These are phyloP conservation scores for Monochamus alternatus DNA, from an alignment of 2,888 invertebrate genomes.

Conservation along the genomic window DNA sequence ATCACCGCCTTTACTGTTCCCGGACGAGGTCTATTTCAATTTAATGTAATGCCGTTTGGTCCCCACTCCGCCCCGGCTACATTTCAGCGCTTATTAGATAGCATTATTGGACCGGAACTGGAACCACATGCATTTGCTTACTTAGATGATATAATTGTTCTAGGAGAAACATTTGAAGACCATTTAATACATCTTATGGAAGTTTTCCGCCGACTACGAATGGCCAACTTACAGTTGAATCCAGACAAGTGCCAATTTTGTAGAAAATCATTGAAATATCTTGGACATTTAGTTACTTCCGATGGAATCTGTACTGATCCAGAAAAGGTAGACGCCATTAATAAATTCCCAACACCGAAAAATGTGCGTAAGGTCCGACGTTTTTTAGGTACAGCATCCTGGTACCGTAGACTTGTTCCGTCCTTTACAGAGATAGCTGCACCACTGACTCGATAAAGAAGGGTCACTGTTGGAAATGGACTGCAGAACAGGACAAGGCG, in stretches of 20 bases:
- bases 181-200: constrained; percentile 32
- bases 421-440: background rate
- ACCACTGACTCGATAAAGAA: background rate
- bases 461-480: too few species aligned
- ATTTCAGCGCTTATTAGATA: constrained; percentile 24
- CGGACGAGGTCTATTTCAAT: constrained; percentile 55
- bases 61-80: too few species aligned
- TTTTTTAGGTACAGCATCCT: background rate
- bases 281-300: background rate
- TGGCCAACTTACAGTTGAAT: constrained; percentile 11
- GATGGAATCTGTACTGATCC: too few species aligned
- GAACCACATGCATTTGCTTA: background rate
- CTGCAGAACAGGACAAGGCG: too few species aligned
- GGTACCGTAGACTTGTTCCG: background rate
- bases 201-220: constrained; percentile 32
- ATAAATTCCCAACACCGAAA: too few species aligned
- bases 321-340: too few species aligned
- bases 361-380: too few species aligned
- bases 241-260: background rate
- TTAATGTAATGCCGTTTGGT: constrained; percentile 20
- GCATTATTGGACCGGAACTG: background rate
- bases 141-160: constrained; percentile 29
- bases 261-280: background rate
- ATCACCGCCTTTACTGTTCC: constrained; percentile 56
- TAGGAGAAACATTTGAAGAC: constrained; percentile 16